Conservation (phyloP, 2,888 invertebrate species). For the Erebia aethiops region DNA sequence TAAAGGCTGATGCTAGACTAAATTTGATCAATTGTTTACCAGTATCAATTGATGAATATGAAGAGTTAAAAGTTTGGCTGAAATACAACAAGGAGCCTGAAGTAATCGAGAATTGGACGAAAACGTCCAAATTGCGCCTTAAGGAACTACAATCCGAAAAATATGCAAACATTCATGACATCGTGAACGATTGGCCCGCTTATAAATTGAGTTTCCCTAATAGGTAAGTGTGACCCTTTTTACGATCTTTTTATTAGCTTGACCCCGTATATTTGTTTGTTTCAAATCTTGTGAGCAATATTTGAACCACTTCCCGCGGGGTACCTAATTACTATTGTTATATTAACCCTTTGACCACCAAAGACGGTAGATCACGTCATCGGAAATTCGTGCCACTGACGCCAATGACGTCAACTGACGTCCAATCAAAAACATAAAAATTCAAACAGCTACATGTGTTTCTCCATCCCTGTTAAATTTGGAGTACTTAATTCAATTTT, state of each 20-base stretch:
- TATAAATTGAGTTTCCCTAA: background rate
- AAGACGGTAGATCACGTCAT: background rate
- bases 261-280: conserved; percentile 4
- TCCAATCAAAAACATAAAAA: conserved; percentile 2
- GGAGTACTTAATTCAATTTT: background rate
- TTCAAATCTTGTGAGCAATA: conserved; percentile 4
- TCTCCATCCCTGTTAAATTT: too few species aligned
- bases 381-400: conserved; percentile 4
- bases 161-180: conserved; percentile 1
- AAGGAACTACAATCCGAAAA: conserved; percentile 4
- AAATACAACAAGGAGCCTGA: conserved; percentile 2
- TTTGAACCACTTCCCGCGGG: conserved; percentile 2
- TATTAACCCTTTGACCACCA: conserved; percentile 4
- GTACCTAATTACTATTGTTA: conserved; percentile 2
- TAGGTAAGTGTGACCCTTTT: conserved; percentile 4
- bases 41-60: conserved; percentile 1
- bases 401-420: conserved; percentile 4
- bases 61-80: conserved; percentile 1
- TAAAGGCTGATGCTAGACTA: too few species aligned
- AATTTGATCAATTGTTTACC: background rate
- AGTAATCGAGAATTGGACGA: conserved; percentile 1
- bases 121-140: conserved; percentile 1
- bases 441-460: background rate
- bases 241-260: conserved; percentile 2
- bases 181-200: conserved; percentile 2